A percentile compares a stretch with the other conserved stretches of the same genome.
phyloP scores from a whole-genome alignment of 2,113 vertebrate genomes.

The Heptranchias perlo region DNA sequence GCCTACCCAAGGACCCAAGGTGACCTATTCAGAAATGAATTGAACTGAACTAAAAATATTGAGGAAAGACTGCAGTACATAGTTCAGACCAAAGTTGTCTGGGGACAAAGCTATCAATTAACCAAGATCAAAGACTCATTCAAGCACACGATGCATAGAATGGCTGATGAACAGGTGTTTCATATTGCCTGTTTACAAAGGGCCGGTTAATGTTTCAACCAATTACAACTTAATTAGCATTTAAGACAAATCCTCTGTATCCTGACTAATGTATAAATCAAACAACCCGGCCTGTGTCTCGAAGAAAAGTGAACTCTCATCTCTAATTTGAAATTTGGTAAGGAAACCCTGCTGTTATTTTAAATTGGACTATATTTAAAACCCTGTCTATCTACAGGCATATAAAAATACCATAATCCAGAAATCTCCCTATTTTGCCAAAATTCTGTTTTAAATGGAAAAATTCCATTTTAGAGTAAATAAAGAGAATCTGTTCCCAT shows the following conservation, averaged over 20 bases:
- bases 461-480: too few species aligned
- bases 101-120: neutral
- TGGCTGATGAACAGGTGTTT: constrained; percentile 30
- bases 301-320: neutral
- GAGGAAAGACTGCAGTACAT: neutral
- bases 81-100: neutral
- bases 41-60: neutral
- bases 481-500: too few species aligned
- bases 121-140: constrained; percentile 19
- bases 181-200: neutral
- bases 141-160: neutral
- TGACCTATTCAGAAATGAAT: neutral
- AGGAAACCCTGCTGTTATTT: neutral
- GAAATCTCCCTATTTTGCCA: neutral
- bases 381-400: too few species aligned
- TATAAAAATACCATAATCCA: neutral
- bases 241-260: constrained; percentile 3
- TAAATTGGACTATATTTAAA: neutral
- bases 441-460: neutral
- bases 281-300: neutral
- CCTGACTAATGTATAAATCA: constrained; percentile 21
- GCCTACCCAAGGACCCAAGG: neutral
- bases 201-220: constrained; percentile 12
- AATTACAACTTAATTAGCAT: constrained; percentile 4
- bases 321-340: neutral